phyloP scores from a whole-genome alignment of 1,140 invertebrate genomes.

The Bombus pyrosoma region DNA sequence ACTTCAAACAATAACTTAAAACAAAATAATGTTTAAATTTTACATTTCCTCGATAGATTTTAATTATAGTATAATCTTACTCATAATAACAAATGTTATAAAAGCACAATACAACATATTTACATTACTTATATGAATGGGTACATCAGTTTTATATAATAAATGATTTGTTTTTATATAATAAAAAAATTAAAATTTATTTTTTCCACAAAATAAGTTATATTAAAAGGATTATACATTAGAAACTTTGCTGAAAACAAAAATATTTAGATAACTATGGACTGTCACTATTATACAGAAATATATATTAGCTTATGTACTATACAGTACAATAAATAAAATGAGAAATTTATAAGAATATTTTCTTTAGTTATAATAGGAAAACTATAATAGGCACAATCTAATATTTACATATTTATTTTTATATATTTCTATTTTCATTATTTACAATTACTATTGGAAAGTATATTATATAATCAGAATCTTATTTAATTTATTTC shows the following conservation, averaged over 20 bases:
- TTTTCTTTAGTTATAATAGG: background rate
- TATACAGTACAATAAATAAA: slow-evolving; percentile 10
- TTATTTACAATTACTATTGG: slow-evolving; percentile 62
- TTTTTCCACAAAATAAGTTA: background rate
- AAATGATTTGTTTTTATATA: background rate
- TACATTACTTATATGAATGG: background rate
- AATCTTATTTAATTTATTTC: slow-evolving; percentile 61
- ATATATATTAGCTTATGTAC: slow-evolving; percentile 1
- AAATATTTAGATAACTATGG: background rate
- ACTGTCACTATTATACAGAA: too few relatives aligned
- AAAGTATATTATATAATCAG: slow-evolving; percentile 41
- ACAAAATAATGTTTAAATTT: slow-evolving; percentile 3
- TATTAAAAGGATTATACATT: too few relatives aligned
- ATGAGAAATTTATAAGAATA: slow-evolving; percentile 15
- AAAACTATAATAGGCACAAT: slow-evolving; percentile 15
- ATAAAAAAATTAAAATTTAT: background rate
- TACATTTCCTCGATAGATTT: background rate
- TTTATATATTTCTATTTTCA: slow-evolving; percentile 21
- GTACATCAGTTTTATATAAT: background rate
- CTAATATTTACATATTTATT: slow-evolving; percentile 65
- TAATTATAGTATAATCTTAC: background rate
- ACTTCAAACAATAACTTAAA: background rate
- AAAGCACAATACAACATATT: background rate
- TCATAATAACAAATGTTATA: background rate
- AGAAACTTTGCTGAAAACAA: background rate